These are phyloP conservation scores for Gymnoscopelus braueri DNA, from an alignment of 2,797 vertebrate genomes.

Conservation along the genomic window DNA sequence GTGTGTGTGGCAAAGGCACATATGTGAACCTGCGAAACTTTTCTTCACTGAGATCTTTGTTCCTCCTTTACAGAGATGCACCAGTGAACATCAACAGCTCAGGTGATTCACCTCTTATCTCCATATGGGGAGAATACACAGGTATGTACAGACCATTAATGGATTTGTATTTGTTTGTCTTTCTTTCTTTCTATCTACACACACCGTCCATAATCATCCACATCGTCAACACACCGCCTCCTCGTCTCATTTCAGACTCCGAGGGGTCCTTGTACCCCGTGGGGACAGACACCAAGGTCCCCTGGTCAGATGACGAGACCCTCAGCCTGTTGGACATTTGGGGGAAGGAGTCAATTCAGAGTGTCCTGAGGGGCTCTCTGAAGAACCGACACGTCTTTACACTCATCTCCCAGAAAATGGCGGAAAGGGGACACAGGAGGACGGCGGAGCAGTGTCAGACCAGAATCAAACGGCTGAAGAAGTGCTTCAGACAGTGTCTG, in stretches of 20 bases:
- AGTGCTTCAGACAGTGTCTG: slow-evolving; percentile 64
- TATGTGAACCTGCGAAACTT: too few species aligned
- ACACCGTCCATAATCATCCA: too few species aligned
- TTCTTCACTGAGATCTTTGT: neutral
- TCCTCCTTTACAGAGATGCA: slow-evolving; percentile 61
- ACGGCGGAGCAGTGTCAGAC: slow-evolving; percentile 80
- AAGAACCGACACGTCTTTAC: slow-evolving; percentile 80
- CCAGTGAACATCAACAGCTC: slow-evolving; percentile 65
- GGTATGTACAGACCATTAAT: slow-evolving; percentile 51
- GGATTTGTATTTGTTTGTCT: neutral
- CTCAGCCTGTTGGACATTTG: slow-evolving; percentile 77
- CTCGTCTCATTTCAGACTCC: slow-evolving; percentile 51
- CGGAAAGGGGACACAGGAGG: slow-evolving; percentile 72
- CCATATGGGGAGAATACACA: slow-evolving; percentile 82
- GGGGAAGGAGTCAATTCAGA: slow-evolving; percentile 77
- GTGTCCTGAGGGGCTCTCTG: slow-evolving; percentile 74
- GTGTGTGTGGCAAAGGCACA: too few species aligned
- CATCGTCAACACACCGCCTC: too few species aligned
- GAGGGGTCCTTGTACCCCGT: slow-evolving; percentile 61
- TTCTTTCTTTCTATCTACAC: neutral
- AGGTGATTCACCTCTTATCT: slow-evolving; percentile 78
- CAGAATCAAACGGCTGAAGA: slow-evolving; percentile 80
- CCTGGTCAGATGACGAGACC: slow-evolving; percentile 82
- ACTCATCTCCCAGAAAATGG: slow-evolving; percentile 77
- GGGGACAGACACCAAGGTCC: slow-evolving; percentile 69